A percentile compares a stretch with the other conserved stretches of the same genome.
phyloP scores from a whole-genome alignment of 2,888 invertebrate species.

The Caenorhabditis sp. region DNA sequence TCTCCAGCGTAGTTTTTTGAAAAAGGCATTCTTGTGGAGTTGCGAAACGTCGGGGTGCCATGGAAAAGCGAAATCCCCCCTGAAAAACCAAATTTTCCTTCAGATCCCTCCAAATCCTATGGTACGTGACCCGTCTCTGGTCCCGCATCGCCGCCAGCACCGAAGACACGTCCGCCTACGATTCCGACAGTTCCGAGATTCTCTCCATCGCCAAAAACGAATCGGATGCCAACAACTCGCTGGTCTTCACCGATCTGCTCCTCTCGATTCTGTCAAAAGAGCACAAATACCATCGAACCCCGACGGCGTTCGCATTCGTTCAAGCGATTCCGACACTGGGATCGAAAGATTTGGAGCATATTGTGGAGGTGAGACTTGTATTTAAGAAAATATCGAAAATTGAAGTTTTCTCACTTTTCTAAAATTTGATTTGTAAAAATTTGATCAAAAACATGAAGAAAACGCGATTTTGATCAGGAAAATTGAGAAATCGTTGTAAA shows the following conservation, averaged over 20 bases:
- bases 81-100: constrained; percentile 5
- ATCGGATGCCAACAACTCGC: constrained; percentile 46
- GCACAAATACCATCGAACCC: constrained; percentile 66
- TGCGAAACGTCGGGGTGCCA: no score
- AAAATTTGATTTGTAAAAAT: no score
- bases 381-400: not conserved
- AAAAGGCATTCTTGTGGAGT: no score
- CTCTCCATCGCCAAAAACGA: constrained; percentile 63
- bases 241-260: constrained; percentile 70
- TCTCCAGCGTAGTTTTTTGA: no score
- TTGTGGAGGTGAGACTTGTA: constrained; percentile 60
- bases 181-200: constrained; percentile 57
- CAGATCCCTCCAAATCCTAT: constrained; percentile 66
- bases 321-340: constrained; percentile 59
- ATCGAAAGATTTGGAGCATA: constrained; percentile 63
- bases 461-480: no score
- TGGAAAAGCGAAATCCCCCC: no score
- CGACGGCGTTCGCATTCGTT: constrained; percentile 63
- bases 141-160: constrained; percentile 29
- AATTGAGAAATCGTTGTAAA: no score
- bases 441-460: no score
- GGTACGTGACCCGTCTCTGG: constrained; percentile 65
- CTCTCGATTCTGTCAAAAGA: constrained; percentile 66
- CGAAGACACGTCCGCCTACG: constrained; percentile 55
- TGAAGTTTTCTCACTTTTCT: not conserved